Evolutionary conservation across 1,140 invertebrate genomes (phyloP), one percentile per base, ranked within the genome.

Genomic region (Drosophila dunni): DNA sequence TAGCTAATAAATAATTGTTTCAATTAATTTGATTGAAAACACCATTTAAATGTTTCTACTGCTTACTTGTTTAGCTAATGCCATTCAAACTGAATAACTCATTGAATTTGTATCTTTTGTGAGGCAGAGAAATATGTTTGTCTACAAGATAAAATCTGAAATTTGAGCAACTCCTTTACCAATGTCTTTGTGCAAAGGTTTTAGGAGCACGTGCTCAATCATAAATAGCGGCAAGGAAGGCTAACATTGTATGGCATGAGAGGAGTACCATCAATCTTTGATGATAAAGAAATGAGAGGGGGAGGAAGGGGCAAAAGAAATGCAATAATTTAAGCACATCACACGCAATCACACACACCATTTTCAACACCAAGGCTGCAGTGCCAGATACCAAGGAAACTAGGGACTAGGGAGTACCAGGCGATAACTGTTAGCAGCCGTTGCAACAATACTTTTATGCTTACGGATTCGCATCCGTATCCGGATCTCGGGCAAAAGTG

Each of bases 321-420:
- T 76, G 81, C 70, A 83, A 83, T 83, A 83, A 83, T 83, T 83
- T 83, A 79, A 83, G 80, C 54, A 76, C 79, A 79, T 83, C 77
- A 83, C 75, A 83, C 68, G 81, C 68, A 79, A 83, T 76, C 65
- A 58, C 62, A 40, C 50, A 44, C 54, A 51, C 45, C 48, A 44
- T 54, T 29, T 54, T 42, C 61, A 24, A 17, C 57, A 46, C 42
- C 17, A 33, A 42, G 40, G 24, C 17, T 24, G 42, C 42, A 33
- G 24, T 13, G 0, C 0, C 2, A 15, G 24, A 34, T 11, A 7
- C 46, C 15, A 40, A 4, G 33, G 45, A 11, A 36, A 9, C 53
- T 17, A 20, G 33, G 29, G 15, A n/a, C 36, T 44, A 24, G 29
- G 1, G 20, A 29, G 24, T 15, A 45, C 8, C 13, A 77, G 81